These are phyloP conservation scores for Drosophila nikananu DNA, from an alignment of 1,140 invertebrate species.

Conservation along the genomic window DNA sequence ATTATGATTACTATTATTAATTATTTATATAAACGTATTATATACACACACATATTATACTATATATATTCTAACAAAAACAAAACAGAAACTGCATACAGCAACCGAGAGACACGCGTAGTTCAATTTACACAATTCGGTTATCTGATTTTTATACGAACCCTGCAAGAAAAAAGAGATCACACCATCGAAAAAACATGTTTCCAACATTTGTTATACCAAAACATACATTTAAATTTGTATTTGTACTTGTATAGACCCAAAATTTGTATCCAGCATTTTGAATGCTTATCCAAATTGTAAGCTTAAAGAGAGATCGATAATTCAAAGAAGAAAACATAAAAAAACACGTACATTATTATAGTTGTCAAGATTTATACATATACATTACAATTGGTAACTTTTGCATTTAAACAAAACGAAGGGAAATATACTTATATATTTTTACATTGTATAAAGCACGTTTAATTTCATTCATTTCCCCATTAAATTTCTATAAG, in stretches of 20 bases:
- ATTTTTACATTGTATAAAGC: slow-evolving; percentile 62
- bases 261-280: slow-evolving; percentile 57
- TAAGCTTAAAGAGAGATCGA: slow-evolving; percentile 30
- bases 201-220: slow-evolving; percentile 68
- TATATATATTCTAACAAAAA: slow-evolving; percentile 57
- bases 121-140: slow-evolving; percentile 55
- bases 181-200: slow-evolving; percentile 33
- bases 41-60: slow-evolving; percentile 64
- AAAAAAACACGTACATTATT: slow-evolving; percentile 20
- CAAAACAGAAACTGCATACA: slow-evolving; percentile 33
- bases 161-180: slow-evolving; percentile 2
- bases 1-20: slow-evolving; percentile 70
- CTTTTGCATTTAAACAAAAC: slow-evolving; percentile 65
- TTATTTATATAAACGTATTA: slow-evolving; percentile 83
- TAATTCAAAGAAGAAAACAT: slow-evolving; percentile 19
- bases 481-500: slow-evolving; percentile 60
- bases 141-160: slow-evolving; percentile 21
- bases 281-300: slow-evolving; percentile 64
- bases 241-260: slow-evolving; percentile 47
- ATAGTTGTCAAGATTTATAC: slow-evolving; percentile 44
- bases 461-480: slow-evolving; percentile 50
- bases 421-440: slow-evolving; percentile 43
- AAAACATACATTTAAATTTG: slow-evolving; percentile 56
- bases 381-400: slow-evolving; percentile 60
- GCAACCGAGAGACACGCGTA: slow-evolving; percentile 47